Evolutionary conservation across 2,113 vertebrate species (phyloP), one percentile per base, ranked within the genome.

Genomic region (Stigmatopora argus): DNA sequence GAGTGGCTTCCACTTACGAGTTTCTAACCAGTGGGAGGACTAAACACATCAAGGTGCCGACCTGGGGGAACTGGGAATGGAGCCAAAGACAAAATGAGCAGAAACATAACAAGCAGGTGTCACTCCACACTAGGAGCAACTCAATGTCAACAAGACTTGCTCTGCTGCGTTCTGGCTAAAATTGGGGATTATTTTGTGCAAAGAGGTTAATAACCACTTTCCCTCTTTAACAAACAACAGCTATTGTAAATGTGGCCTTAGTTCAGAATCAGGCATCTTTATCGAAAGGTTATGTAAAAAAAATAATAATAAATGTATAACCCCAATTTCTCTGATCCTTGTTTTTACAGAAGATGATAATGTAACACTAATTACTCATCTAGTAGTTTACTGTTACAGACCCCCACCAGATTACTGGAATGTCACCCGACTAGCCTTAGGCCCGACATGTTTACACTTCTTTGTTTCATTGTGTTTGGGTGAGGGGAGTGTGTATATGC

Each of bases 401-500:
- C 64, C 61, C 9, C 47, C 53, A 4, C 19, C 3, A 11, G 0
- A 1, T 26, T 15, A 18, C 13, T 67, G 47, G 69, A 77, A 85
- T 77, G 73, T 17, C 34, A 49, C 49, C 53, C 17, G 44, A 73
- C 64, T 34, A 23, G 76, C 47, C 51, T 58, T 0, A 3, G 52
- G 51, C 63, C 8, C 17, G 35, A 44, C 63, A 65, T 70, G 65
- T 59, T 75, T 57, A 57, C 19, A 38, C 31, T 34, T 44, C 51
- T 6, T 34, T 3, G 31, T 3, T 12, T 38, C 49, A 65, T 60
- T 76, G 53, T 68, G 26, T 74, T 23, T 59, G 14, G 1, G 57
- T 52, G 62, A 46, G 17, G 63, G 19, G 67, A 8, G 45, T 51
- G 62, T 45, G 57, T 17, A 23, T 12, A 11, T 9, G 21, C n/a